These are phyloP conservation scores for Psococerastis gibbosa DNA, from an alignment of 2,888 invertebrate species.

Conservation along the genomic window DNA sequence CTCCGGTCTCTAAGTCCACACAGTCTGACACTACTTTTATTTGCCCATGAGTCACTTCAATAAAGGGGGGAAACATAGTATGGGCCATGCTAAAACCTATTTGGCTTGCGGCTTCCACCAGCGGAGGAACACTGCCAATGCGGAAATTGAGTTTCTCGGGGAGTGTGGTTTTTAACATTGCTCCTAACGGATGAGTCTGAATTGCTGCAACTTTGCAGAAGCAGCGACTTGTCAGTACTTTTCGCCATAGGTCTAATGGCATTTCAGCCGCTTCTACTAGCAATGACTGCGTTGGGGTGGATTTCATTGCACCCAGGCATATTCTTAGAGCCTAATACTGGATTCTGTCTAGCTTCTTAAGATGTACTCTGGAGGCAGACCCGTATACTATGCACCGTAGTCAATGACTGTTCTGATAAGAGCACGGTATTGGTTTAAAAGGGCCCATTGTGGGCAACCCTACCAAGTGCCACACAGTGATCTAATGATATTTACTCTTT, in stretches of 20 bases:
- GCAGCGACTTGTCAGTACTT: not conserved
- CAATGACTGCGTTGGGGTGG: constrained; percentile 5
- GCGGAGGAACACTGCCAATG: not conserved
- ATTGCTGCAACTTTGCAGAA: not conserved
- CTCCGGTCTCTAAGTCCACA: not conserved
- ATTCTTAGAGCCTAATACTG: constrained; percentile 8
- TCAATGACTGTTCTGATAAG: constrained; percentile 11
- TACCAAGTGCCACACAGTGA: not conserved
- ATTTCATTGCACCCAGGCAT: constrained; percentile 10
- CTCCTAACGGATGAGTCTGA: not conserved
- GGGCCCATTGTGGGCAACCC: not conserved
- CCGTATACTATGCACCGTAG: constrained; percentile 10
- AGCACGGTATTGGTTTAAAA: not conserved
- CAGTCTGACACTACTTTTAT: not conserved
- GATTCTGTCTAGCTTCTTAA: not conserved
- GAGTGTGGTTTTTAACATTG: too few relatives aligned
- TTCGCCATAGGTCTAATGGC: not conserved
- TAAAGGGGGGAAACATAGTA: not conserved
- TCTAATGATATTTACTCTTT: constrained; percentile 4
- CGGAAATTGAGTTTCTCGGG: not conserved
- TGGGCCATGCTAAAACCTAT: not conserved
- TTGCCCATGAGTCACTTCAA: too few relatives aligned
- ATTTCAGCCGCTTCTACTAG: constrained; percentile 8
- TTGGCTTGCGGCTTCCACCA: not conserved
- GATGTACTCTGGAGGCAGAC: not conserved